Base-by-base conservation (phyloP, 1,140 invertebrate genomes). In the Cydia strobilella region DNA sequence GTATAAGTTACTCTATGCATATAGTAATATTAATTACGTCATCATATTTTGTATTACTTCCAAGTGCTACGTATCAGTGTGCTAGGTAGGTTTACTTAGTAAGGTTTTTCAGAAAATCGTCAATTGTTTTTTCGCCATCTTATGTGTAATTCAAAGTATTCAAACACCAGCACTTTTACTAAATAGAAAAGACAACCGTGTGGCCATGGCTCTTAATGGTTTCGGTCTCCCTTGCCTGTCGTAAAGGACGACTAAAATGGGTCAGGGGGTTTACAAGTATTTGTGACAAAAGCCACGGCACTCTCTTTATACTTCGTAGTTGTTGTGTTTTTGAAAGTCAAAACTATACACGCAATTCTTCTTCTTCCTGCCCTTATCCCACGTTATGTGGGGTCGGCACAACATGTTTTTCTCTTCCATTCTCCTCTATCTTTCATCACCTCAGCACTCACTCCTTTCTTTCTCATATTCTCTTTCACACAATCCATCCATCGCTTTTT, bases 201-300 rank as follows among this genome's bases (percentile, higher is more conserved):
- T 23, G 54, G 20, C 20, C 20, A 59, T 59, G 54, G 54, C 18
- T 7, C 18, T 59, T 59, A 59, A 59, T 59, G 54, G 54, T 59
- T 59, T 12, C 20, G 51, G 18, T 23, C 18, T 20, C 54, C 54
- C 54, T 59, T 59, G 54, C 18, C 20, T 59, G 20, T 23, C 54
- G 20, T 59, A 59, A 59, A 59, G 23, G 54, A 23, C 54, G 20
- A 23, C 18, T 59, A 59, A 59, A 59, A 59, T 20, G 54, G 54
- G 54, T 59, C 54, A 59, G 20, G 20, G 48, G 48, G n/a, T 18
- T 18, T n/a, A n/a, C 6, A 51, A n/a, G 10, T 51, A 51, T 7
- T n/a, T 51, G 3, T 45, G 42, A 4, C 10, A 23, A 59, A 23
- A 59, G 54, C 51, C 1, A 18, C 12, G 18, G 18, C 10, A 23